Evolutionary conservation across 1,140 invertebrate species (phyloP).

Genomic region (Adelges cooleyi): DNA sequence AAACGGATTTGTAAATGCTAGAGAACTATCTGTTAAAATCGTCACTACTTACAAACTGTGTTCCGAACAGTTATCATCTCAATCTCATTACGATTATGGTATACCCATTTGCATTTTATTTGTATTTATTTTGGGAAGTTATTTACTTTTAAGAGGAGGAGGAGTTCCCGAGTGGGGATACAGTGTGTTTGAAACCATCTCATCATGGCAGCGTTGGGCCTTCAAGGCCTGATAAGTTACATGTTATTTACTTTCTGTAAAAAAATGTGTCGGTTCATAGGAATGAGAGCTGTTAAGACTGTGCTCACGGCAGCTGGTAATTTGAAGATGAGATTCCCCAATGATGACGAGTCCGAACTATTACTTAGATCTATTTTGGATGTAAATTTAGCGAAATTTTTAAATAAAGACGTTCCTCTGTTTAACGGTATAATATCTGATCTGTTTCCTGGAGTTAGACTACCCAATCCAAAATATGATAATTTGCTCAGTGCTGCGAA

Average conservation of each 20-base stretch:
- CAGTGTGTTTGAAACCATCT: too few species aligned
- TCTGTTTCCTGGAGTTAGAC: conserved; percentile 67
- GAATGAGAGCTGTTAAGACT: conserved; percentile 69
- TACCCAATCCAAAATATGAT: conserved; percentile 63
- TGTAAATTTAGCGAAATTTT: conserved; percentile 87
- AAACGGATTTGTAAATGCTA: conserved; percentile 71
- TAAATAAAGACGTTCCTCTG: conserved; percentile 74
- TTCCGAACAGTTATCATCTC: conserved; percentile 75
- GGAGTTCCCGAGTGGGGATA: too few species aligned
- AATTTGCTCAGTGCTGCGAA: conserved; percentile 47
- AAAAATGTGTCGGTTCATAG: conserved; percentile 29
- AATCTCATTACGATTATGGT: conserved; percentile 85
- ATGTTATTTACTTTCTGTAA: neutral
- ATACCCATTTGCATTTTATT: conserved; percentile 29
- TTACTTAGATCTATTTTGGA: conserved; percentile 76
- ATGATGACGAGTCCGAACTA: conserved; percentile 66
- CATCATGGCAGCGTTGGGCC: too few species aligned
- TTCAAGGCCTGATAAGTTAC: too few species aligned
- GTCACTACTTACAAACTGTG: conserved; percentile 80
- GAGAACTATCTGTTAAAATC: conserved; percentile 72
- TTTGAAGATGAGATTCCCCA: conserved; percentile 68
- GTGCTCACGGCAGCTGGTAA: conserved; percentile 76
- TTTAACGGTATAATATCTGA: conserved; percentile 87
- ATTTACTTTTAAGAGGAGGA: too few species aligned
- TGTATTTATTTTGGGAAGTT: neutral